These are phyloP conservation scores for Acrocephalus arundinaceus DNA, from an alignment of 2,113 vertebrate species.

Conservation along the genomic window DNA sequence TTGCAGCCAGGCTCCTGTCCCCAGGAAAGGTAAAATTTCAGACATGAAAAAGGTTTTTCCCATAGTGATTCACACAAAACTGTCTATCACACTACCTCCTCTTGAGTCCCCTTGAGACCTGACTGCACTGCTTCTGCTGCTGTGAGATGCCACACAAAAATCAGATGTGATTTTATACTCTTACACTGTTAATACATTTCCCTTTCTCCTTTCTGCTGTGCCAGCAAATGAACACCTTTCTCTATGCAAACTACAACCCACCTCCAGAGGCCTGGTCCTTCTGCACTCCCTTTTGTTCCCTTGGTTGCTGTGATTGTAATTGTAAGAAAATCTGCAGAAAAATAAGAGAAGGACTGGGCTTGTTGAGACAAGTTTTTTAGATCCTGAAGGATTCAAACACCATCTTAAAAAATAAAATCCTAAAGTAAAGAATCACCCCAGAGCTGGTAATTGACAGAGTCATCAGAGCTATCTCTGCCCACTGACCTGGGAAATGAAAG, in stretches of 20 bases:
- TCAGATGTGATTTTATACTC: not conserved
- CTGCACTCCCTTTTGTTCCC: not conserved
- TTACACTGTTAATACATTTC: not conserved
- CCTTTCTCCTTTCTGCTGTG: not conserved
- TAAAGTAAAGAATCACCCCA: not conserved
- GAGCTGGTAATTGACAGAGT: not conserved
- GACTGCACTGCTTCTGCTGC: not conserved
- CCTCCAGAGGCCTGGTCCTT: not conserved
- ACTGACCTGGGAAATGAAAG: not conserved
- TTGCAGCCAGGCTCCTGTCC: not conserved
- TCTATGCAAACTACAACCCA: not conserved
- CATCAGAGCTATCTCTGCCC: not conserved
- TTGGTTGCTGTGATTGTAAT: not conserved
- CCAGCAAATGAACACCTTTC: not conserved
- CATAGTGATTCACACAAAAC: not conserved
- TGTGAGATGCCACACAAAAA: not conserved
- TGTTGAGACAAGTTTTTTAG: not conserved
- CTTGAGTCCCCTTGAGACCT: not conserved
- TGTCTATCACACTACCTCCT: not conserved
- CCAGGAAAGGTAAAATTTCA: not conserved
- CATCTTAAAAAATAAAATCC: not conserved
- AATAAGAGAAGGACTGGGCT: not conserved
- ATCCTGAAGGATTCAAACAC: not conserved
- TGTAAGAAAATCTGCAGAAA: not conserved
- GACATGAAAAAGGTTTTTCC: not conserved